Conservation (phyloP, 2,888 invertebrate genomes). For the Sympetrum striolatum region DNA sequence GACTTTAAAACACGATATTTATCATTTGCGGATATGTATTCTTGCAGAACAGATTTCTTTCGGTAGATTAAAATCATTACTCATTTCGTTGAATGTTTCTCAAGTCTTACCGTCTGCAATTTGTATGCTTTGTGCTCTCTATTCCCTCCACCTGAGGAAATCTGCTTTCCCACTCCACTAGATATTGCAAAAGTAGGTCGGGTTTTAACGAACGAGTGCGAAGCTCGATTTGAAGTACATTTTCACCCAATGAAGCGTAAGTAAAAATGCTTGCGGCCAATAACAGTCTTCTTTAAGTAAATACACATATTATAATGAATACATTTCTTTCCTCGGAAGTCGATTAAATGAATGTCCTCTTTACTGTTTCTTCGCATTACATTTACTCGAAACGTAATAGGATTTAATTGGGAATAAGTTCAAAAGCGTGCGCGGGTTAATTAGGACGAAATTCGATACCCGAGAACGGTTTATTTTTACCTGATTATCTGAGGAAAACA, state of each 20-base stretch:
- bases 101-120: not conserved
- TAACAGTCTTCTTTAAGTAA: not conserved
- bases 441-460: not conserved
- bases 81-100: too few relatives aligned
- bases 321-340: not conserved
- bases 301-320: not conserved
- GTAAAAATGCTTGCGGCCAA: not conserved
- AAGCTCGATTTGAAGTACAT: not conserved
- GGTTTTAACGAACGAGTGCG: not conserved
- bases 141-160: not conserved
- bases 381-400: not conserved
- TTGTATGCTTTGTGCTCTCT: not conserved
- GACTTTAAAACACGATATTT: too few relatives aligned
- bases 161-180: not conserved
- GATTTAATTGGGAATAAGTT: not conserved
- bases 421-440: not conserved
- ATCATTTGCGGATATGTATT: too few relatives aligned
- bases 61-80: too few relatives aligned
- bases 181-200: constrained; percentile 6
- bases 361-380: not conserved
- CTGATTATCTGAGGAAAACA: not conserved
- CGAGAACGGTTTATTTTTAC: not conserved
- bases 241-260: not conserved
- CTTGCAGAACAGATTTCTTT: too few relatives aligned
- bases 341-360: not conserved